Evolutionary conservation across 2,113 vertebrate genomes (phyloP).

Genomic region (Lophius piscatorius): DNA sequence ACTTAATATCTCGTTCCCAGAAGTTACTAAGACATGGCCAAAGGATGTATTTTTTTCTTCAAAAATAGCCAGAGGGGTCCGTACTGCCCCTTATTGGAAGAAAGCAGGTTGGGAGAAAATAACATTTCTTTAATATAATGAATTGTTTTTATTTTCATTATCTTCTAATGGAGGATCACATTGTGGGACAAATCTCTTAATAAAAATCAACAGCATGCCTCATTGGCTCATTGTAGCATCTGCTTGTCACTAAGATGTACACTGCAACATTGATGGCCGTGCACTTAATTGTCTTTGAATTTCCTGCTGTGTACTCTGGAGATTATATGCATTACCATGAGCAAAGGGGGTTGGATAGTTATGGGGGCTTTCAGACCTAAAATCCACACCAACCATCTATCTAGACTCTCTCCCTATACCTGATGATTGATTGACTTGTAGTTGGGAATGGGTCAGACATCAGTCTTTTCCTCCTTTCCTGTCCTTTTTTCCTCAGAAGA

Average conservation of each 20-base stretch:
- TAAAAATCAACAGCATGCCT: background rate
- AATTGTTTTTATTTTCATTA: background rate
- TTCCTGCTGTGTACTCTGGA: conserved; percentile 27
- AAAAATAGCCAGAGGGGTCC: too few relatives aligned
- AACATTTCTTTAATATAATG: too few relatives aligned
- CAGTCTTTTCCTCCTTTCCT: too few relatives aligned
- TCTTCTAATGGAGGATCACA: background rate
- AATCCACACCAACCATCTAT: too few relatives aligned
- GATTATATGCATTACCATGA: conserved; percentile 38
- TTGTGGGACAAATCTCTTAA: background rate
- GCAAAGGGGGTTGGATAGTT: conserved; percentile 28
- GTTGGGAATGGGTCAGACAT: too few relatives aligned
- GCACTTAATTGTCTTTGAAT: conserved; percentile 29
- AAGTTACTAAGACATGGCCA: too few relatives aligned
- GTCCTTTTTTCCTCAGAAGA: too few relatives aligned
- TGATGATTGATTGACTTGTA: too few relatives aligned
- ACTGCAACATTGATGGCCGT: conserved; percentile 31
- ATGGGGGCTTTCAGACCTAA: conserved; percentile 28
- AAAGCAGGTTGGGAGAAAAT: background rate
- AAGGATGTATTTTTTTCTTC: too few relatives aligned
- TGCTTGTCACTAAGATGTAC: conserved; percentile 48
- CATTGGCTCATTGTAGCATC: conserved; percentile 19
- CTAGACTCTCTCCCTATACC: too few relatives aligned
- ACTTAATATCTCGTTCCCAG: too few relatives aligned
- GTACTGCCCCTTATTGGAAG: background rate